Conservation (phyloP, 64 coral and sea anemone genomes). For the Actinia tenebrosa region DNA sequence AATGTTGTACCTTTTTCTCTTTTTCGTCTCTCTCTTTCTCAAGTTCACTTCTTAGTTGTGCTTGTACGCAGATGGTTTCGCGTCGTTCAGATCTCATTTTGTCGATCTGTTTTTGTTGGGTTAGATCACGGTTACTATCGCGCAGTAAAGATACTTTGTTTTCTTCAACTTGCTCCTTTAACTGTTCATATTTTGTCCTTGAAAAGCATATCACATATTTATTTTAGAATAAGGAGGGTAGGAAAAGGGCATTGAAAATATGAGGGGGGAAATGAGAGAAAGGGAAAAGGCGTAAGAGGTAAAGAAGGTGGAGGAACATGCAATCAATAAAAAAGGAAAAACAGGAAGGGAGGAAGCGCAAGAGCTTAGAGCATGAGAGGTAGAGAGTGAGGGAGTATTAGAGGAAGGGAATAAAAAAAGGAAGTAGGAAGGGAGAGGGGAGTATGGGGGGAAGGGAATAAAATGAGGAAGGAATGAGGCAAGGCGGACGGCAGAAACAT, state of each 20-base stretch:
- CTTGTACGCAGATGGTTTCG: constrained; percentile 47
- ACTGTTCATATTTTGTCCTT: constrained; percentile 22
- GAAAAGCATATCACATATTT: not conserved
- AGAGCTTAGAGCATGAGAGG: no score
- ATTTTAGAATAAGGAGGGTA: no score
- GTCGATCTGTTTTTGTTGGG: constrained; percentile 40
- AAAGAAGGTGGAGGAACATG: no score
- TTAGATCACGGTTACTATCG: constrained; percentile 33
- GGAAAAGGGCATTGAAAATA: not conserved
- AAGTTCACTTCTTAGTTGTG: constrained; percentile 33
- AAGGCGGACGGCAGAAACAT: not conserved
- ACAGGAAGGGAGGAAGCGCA: no score
- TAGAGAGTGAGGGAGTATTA: no score
- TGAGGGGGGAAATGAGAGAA: not conserved
- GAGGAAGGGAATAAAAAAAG: not conserved
- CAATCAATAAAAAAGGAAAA: no score
- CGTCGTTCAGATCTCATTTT: constrained; percentile 49
- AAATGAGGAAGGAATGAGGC: not conserved
- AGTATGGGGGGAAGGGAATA: not conserved
- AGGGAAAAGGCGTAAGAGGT: no score
- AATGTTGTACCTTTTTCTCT: constrained; percentile 26
- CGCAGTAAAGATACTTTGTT: constrained; percentile 29
- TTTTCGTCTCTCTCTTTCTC: constrained; percentile 21
- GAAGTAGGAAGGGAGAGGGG: not conserved
- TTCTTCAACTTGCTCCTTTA: constrained; percentile 28